Evolutionary conservation across 1,140 invertebrate genomes (phyloP).

Genomic region (Micrasema longulum): DNA sequence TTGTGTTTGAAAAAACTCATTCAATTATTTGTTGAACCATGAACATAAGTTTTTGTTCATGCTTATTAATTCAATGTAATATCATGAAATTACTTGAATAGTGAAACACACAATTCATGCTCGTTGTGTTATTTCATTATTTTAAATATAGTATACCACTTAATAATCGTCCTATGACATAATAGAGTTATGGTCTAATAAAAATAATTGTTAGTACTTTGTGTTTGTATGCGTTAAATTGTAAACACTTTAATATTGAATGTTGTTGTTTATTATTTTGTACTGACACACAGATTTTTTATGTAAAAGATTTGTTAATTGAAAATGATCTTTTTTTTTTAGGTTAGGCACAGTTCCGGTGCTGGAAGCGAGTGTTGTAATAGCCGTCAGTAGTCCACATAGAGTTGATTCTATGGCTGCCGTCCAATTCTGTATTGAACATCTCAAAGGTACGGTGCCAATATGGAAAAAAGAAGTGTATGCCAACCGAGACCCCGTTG

Average conservation of each 20-base stretch:
- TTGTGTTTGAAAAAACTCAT: too few relatives aligned
- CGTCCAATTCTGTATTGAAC: slow-evolving; percentile 86
- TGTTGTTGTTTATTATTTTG: too few relatives aligned
- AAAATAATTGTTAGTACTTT: background rate
- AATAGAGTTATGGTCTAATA: too few relatives aligned
- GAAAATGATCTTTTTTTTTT: slow-evolving; percentile 57
- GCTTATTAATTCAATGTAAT: too few relatives aligned
- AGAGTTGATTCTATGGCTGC: slow-evolving; percentile 85
- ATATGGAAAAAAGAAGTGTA: slow-evolving; percentile 99
- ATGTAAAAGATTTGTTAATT: slow-evolving; percentile 23
- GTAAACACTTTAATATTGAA: background rate
- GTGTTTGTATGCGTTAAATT: background rate
- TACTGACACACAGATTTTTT: too few relatives aligned
- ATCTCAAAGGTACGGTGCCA: slow-evolving; percentile 87
- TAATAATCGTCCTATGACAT: too few relatives aligned
- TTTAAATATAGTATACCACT: too few relatives aligned
- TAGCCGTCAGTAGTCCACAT: slow-evolving; percentile 91
- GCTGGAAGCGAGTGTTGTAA: slow-evolving; percentile 88
- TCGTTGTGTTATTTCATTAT: too few relatives aligned
- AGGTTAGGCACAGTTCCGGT: slow-evolving; percentile 89
- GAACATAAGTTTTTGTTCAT: too few relatives aligned
- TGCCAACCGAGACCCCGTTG: slow-evolving; percentile 66
- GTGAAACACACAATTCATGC: too few relatives aligned
- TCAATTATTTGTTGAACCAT: too few relatives aligned
- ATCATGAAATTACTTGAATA: too few relatives aligned